Evolutionary conservation across 2,888 invertebrate species (phyloP), one percentile per base, ranked within the genome.

Genomic region (Apodemia zela): DNA sequence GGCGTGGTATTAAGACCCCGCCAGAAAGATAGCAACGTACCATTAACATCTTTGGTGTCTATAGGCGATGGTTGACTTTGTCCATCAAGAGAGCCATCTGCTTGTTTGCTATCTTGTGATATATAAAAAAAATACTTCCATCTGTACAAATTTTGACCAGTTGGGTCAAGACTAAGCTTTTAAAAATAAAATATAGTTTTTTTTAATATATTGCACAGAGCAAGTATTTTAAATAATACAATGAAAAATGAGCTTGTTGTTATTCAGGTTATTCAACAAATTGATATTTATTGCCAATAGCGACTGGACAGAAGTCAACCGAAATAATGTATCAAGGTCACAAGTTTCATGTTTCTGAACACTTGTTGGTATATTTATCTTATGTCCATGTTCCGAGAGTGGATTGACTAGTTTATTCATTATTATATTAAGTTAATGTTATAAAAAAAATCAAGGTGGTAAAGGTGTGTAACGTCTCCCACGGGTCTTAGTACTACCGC

Each of bases 251-350:
- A 42, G 42, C n/a, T 42, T 5, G 15, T 3, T 15, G 25, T 25
- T 25, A 21, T 21, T 25, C 21, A 25, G 25, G 54, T 25, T 21
- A 54, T 54, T 54, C 13, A 54, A 21, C 15, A 25, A 21, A 2
- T 51, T 51, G 21, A 54, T 21, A 21, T 18, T 21, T 54, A 15
- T 54, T 54, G 54, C 54, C 25, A 25, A 21, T 21, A 25, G 54
- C 13, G 54, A 54, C 25, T 11, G 54, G 54, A 54, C 13, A 51
- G 25, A 25, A 54, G 21, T 54, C 54, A 25, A 54, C 54, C 54
- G 25, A 54, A 54, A 54, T 54, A 54, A 15, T 54, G 25, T 54
- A 54, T 54, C 54, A 54, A 54, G 25, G 54, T 21, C 54, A 54
- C 7, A 54, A 15, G 54, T 25, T 54, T 54, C 13, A 54, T 54